Evolutionary conservation across 2,113 vertebrate genomes (phyloP), one percentile per base, ranked within the genome.

Genomic region (Cinclus cinclus): DNA sequence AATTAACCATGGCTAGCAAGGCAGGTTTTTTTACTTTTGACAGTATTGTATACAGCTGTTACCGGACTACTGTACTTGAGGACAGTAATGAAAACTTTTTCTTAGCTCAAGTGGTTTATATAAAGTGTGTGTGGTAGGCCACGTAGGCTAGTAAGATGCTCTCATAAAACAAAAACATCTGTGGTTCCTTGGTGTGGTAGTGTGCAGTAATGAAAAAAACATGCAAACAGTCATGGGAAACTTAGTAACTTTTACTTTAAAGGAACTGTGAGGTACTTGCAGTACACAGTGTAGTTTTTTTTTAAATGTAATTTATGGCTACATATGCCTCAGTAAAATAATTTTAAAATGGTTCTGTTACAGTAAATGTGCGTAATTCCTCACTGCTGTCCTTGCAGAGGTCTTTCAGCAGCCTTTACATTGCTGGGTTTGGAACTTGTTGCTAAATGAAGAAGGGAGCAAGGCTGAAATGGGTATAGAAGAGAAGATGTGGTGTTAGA

Each of bases 161-260:
- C 77, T 94, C 91, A 58, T 95, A 96, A 97, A 97, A 90, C 94
- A 92, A 97, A 97, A 97, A 95, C 95, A 96, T 97, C 95, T 97
- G 97, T 94, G 88, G 95, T 90, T 97, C 41, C 90, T 95, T 96
- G 89, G 92, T 96, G 90, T 96, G 94, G 95, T 81, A 71, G 90
- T 90, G 81, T 90, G 63, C 75, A 94, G 33, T 97, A 96, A 97
- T 93, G 89, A 96, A 95, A 95, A 95, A 97, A 96, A 76, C 86
- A 91, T 96, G 97, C 88, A 88, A 89, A 84, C 0, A 1, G 78
- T 91, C 94, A 91, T 96, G 97, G 73, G 94, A 96, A 95, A 67
- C 87, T 94, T 75, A 15, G 41, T 65, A 92, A 86, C 60, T 90
- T 80, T 76, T 90, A 80, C 89, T 93, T 94, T 94, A 96, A 95